Base-by-base conservation (phyloP, 92 coral and sea anemone species). In the Phymanthus crucifer region DNA sequence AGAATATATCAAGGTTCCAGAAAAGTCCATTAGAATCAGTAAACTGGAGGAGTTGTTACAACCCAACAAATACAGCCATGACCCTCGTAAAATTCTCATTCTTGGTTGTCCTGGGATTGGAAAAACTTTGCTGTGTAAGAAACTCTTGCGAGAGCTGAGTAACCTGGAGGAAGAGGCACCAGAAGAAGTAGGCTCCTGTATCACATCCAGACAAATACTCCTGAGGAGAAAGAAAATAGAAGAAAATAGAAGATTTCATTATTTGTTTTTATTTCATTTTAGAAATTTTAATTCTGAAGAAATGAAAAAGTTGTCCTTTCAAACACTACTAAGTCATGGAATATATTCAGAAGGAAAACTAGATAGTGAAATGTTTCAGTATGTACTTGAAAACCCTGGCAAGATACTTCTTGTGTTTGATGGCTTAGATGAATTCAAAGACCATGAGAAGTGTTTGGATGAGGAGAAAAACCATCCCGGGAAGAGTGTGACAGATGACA, bases 81-180 rank as follows among this genome's bases (percentile, higher is more conserved):
- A 80, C 46, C 89, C 91, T 27, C 87, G 69, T 0, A 85, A 66
- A n/a, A 89, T 85, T 56, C 86, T 89, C 13, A 43, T 73, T 8
- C 36, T 89, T 58, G 90, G 90, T 17, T 84, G 93, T 33, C 90
- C 93, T 0, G 93, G 93, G 31, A 82, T 89, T 50, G 93, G 93
- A 26, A 89, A 89, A 58, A 68, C 93, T 26, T 48, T 85, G 16
- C 66, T 89, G 21, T 81, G 87, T 26, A 33, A 70, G 68, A 89
- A 82, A 61, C 38, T 89, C 57, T 23, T 78, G 43, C 81, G 76
- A 66, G 87, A 89, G 40, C 82, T 87, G 90, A 64, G 71, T 26
- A 75, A 80, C 29, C 13, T 18, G 11, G 33, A 36, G 36, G 79
- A 2, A n/a, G n/a, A n/a, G n/a, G n/a, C n/a, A n/a, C n/a, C n/a